Evolutionary conservation across 2,113 vertebrate species (phyloP).

Genomic region (Passerina amoena): DNA sequence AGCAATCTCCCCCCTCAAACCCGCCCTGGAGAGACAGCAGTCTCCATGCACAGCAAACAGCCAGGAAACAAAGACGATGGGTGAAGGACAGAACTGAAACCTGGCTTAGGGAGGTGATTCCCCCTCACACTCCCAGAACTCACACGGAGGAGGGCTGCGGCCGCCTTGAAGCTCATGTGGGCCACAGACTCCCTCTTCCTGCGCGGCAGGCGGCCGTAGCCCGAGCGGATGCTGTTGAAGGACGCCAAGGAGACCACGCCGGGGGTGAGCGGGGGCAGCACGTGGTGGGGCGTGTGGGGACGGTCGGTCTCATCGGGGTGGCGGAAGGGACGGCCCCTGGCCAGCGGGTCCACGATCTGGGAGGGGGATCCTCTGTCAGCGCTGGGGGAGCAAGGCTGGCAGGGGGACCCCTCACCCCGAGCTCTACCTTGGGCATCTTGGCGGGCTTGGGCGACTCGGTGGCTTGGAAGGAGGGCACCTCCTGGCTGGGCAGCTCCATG

Average conservation of each 20-base stretch:
- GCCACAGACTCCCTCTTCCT: constrained; percentile 92
- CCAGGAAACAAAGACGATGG: background rate
- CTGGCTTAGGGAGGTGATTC: rapidly evolving
- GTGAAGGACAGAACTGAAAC: background rate
- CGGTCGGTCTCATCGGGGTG: constrained; percentile 85
- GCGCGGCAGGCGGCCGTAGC: constrained; percentile 75
- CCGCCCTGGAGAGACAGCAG: rapidly evolving
- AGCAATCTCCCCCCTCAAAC: background rate
- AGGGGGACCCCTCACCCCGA: rapidly evolving
- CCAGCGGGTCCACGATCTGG: constrained; percentile 92
- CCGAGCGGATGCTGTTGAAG: constrained; percentile 87
- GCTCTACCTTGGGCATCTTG: constrained; percentile 88
- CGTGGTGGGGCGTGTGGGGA: constrained; percentile 76
- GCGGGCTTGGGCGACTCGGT: constrained; percentile 83
- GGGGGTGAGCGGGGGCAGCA: constrained; percentile 81
- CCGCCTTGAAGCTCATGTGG: constrained; percentile 93
- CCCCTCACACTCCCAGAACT: background rate
- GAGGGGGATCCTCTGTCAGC: background rate
- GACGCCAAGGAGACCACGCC: constrained; percentile 86
- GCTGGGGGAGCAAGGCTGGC: background rate
- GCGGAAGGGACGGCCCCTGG: constrained; percentile 89
- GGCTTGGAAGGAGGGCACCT: constrained; percentile 79
- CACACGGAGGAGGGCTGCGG: constrained; percentile 87
- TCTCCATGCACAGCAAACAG: background rate
- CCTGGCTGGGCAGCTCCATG: constrained; percentile 83